Evolutionary conservation across 2,797 vertebrate genomes (phyloP).

Genomic region (Anabacerthia variegaticeps): DNA sequence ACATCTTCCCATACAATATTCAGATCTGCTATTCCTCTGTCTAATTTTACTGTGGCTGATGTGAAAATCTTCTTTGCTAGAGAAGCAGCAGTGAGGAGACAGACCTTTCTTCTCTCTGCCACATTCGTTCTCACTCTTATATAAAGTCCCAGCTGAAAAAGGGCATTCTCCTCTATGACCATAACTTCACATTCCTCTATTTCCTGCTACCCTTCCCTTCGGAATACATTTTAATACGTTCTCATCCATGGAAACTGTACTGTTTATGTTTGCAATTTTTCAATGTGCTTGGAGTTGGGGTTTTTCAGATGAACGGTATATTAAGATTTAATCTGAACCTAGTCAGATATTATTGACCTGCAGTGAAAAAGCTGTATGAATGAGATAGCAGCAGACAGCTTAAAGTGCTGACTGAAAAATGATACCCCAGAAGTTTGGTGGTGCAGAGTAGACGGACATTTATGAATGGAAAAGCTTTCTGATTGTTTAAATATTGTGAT

Average conservation of each 20-base stretch:
- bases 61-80: background rate
- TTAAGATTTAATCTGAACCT: slow-evolving; percentile 62
- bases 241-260: background rate
- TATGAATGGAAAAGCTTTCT: slow-evolving; percentile 34
- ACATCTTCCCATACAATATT: background rate
- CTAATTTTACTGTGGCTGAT: slow-evolving; percentile 12
- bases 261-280: slow-evolving; percentile 53
- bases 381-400: slow-evolving; percentile 48
- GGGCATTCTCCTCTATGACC: background rate
- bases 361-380: slow-evolving; percentile 55
- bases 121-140: background rate
- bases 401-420: slow-evolving; percentile 58
- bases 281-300: slow-evolving; percentile 4
- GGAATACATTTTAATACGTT: background rate
- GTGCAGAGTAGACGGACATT: slow-evolving; percentile 24
- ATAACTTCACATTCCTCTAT: background rate
- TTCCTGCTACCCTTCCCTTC: background rate
- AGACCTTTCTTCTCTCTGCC: background rate
- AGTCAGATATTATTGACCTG: slow-evolving; percentile 61
- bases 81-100: background rate
- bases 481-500: slow-evolving; percentile 15
- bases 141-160: background rate
- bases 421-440: slow-evolving; percentile 42
- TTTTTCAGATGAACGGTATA: slow-evolving; percentile 31
- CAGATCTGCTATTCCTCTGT: background rate